Conservation (phyloP, 2,888 invertebrate genomes). For the Siphlonurus alternatus region DNA sequence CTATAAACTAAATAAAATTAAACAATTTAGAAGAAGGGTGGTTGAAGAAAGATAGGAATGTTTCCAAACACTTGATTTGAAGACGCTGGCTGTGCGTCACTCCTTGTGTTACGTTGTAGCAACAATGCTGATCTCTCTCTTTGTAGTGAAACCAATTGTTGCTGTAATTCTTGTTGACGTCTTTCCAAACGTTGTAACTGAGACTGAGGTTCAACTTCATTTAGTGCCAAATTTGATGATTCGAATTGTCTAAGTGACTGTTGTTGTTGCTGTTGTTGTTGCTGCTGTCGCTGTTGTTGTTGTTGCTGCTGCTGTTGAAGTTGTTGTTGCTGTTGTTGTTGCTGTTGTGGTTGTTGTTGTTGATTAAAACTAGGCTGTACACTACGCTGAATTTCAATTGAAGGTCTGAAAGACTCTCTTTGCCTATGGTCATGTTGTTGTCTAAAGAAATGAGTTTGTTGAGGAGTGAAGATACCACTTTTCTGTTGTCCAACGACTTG, state of each 20-base stretch:
- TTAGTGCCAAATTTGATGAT: slow-evolving; percentile 4
- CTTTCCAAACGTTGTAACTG: slow-evolving; percentile 8
- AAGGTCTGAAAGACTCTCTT: background rate
- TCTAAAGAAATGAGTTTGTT: slow-evolving; percentile 19
- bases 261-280: slow-evolving; percentile 26
- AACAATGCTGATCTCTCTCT: slow-evolving; percentile 20
- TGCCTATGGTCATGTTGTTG: slow-evolving; percentile 15
- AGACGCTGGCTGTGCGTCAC: slow-evolving; percentile 25
- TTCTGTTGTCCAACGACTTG: background rate
- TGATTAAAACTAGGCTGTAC: background rate
- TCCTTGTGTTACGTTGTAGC: slow-evolving; percentile 21
- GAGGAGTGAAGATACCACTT: slow-evolving; percentile 23
- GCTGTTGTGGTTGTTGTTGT: too few relatives aligned
- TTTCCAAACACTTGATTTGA: slow-evolving; percentile 33
- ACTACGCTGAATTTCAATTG: background rate
- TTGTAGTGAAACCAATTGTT: slow-evolving; percentile 24
- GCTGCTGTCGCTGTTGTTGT: slow-evolving; percentile 23
- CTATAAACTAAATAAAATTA: too few relatives aligned
- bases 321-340: slow-evolving; percentile 18
- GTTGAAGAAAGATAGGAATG: slow-evolving; percentile 26
- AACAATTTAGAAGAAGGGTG: slow-evolving; percentile 14
- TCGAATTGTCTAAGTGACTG: slow-evolving; percentile 13
- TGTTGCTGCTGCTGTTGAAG: slow-evolving; percentile 25
- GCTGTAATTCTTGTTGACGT: slow-evolving; percentile 21
- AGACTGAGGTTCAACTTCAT: slow-evolving; percentile 9